phyloP scores from a whole-genome alignment of 35 echinoderm and acorn worm species.

The Patiria miniata region DNA sequence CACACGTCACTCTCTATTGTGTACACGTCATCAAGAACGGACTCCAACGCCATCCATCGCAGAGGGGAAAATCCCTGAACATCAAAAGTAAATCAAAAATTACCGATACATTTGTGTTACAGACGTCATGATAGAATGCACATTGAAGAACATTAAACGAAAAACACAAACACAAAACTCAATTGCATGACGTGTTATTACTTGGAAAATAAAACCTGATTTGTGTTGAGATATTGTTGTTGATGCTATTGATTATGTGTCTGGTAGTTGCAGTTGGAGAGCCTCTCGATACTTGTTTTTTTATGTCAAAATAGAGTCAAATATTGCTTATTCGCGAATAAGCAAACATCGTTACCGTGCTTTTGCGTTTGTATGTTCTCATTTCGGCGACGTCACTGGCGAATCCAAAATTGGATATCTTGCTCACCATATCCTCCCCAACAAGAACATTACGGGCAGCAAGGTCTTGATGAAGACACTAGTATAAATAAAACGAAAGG shows the following conservation, averaged over 20 bases:
- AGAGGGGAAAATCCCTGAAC: slow-evolving; percentile 42
- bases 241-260: no score
- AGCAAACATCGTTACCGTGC: not conserved
- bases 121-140: not conserved
- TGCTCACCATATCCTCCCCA: slow-evolving; percentile 31
- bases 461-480: slow-evolving; percentile 57
- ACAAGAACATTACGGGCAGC: slow-evolving; percentile 45
- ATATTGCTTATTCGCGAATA: no score
- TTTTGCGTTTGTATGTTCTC: slow-evolving; percentile 31
- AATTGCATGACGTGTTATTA: not conserved
- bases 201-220: no score
- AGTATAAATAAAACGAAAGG: not conserved
- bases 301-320: no score
- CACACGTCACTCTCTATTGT: slow-evolving; percentile 70
- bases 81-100: not conserved
- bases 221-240: no score
- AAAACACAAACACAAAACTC: not conserved
- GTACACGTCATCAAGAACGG: slow-evolving; percentile 57
- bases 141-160: not conserved
- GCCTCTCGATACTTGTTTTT: no score
- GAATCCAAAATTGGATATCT: slow-evolving; percentile 1
- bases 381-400: slow-evolving; percentile 23
- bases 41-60: slow-evolving; percentile 70
- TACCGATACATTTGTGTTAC: not conserved
- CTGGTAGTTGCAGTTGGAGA: no score